These are phyloP conservation scores for Tupaia tana DNA, from an alignment of 2,113 vertebrate species.

Conservation along the genomic window DNA sequence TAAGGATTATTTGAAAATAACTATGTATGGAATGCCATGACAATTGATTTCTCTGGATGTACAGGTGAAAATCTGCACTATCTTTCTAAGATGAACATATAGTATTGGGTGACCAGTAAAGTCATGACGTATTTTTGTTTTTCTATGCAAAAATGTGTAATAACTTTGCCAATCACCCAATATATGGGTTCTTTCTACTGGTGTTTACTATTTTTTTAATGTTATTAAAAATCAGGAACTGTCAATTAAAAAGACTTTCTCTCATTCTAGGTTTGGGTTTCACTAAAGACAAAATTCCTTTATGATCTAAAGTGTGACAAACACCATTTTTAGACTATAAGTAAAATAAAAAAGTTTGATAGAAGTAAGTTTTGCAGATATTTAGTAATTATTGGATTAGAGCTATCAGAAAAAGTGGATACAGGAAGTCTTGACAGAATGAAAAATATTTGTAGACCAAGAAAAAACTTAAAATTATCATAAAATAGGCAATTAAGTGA, in stretches of 20 bases:
- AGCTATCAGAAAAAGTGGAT: neutral
- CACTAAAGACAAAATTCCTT: neutral
- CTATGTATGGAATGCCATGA: neutral
- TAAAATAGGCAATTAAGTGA: neutral
- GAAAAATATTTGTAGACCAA: neutral
- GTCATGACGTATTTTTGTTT: no score
- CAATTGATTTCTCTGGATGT: neutral
- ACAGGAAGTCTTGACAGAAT: neutral
- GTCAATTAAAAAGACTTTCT: constrained; percentile 28
- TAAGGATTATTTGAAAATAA: constrained; percentile 33
- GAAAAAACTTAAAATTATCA: neutral
- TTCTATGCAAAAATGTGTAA: no score
- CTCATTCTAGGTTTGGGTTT: constrained; percentile 20
- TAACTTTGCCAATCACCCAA: no score
- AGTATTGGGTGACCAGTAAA: neutral
- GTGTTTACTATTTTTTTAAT: neutral
- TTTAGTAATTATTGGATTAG: neutral
- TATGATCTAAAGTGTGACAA: neutral
- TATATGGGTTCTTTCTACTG: neutral
- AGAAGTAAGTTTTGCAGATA: neutral
- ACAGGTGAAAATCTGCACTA: neutral
- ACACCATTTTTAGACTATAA: neutral
- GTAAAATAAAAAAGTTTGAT: neutral
- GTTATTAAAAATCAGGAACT: neutral
- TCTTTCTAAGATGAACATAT: constrained; percentile 30